These are phyloP conservation scores for Lucilia cuprina DNA, from an alignment of 1,140 invertebrate genomes.

Conservation along the genomic window DNA sequence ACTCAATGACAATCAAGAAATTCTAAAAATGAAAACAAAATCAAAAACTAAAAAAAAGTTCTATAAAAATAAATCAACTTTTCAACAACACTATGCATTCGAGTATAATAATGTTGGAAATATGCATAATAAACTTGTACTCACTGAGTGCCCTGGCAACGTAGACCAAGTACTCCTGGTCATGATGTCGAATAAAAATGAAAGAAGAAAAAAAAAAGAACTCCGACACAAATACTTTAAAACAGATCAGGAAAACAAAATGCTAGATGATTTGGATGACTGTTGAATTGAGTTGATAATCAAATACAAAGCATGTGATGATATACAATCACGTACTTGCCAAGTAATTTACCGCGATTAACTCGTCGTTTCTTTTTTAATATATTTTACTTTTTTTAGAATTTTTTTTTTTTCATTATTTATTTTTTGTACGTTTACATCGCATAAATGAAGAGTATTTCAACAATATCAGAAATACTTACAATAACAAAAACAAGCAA, in stretches of 20 bases:
- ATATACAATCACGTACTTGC: constrained; percentile 35
- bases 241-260: background rate
- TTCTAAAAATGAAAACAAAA: background rate
- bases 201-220: too few species aligned
- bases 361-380: constrained; percentile 24
- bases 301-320: constrained; percentile 5
- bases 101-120: constrained; percentile 20
- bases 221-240: background rate
- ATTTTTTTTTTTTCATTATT: constrained; percentile 1
- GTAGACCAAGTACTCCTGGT: background rate
- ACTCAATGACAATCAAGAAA: background rate
- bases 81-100: background rate
- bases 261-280: background rate
- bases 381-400: constrained; percentile 15
- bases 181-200: background rate
- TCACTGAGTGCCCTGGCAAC: background rate
- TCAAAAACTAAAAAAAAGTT: background rate
- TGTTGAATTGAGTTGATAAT: background rate
- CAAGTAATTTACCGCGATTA: constrained; percentile 34
- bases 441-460: constrained; percentile 13
- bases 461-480: constrained; percentile 8
- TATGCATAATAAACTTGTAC: constrained; percentile 23
- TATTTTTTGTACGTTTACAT: background rate
- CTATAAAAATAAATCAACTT: background rate
- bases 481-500: background rate